Percentiles rank a stretch among this genome's conserved stretches.
Evolutionary conservation across 1,140 invertebrate species (phyloP).

Genomic region (Caenorhabditis latens): DNA sequence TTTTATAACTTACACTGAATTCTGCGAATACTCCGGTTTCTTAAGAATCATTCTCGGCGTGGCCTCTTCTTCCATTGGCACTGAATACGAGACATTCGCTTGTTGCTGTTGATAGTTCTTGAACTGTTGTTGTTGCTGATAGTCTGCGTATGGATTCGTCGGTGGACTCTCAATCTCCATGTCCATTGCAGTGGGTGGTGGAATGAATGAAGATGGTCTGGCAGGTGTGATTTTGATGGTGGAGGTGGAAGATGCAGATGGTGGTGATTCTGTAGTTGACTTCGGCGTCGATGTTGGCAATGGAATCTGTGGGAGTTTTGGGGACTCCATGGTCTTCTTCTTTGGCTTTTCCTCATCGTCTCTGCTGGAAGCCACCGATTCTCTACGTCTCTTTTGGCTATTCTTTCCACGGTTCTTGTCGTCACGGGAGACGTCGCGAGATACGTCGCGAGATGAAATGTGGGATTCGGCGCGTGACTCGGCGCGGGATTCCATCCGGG

Average conservation of each 20-base stretch:
- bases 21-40: background rate
- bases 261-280: background rate
- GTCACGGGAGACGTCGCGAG: too few relatives aligned
- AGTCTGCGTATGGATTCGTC: background rate
- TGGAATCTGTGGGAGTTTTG: background rate
- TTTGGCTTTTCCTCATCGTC: background rate
- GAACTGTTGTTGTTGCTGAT: background rate
- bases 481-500: too few relatives aligned
- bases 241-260: too few relatives aligned
- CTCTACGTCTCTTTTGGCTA: background rate
- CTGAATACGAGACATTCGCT: background rate
- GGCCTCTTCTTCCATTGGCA: background rate
- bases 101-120: background rate
- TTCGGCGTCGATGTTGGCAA: background rate
- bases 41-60: constrained; percentile 19
- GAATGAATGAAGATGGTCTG: background rate
- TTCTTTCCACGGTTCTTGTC: too few relatives aligned
- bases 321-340: background rate
- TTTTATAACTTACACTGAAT: background rate
- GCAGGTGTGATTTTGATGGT: background rate
- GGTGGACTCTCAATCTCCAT: constrained; percentile 1
- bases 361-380: background rate
- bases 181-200: constrained; percentile 4
- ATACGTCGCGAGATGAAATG: too few relatives aligned
- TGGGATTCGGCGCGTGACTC: too few relatives aligned